Percentiles rank a stretch among this genome's conserved stretches.
Evolutionary conservation across 2,113 vertebrate genomes (phyloP).

Genomic region (Trogon surrucura): DNA sequence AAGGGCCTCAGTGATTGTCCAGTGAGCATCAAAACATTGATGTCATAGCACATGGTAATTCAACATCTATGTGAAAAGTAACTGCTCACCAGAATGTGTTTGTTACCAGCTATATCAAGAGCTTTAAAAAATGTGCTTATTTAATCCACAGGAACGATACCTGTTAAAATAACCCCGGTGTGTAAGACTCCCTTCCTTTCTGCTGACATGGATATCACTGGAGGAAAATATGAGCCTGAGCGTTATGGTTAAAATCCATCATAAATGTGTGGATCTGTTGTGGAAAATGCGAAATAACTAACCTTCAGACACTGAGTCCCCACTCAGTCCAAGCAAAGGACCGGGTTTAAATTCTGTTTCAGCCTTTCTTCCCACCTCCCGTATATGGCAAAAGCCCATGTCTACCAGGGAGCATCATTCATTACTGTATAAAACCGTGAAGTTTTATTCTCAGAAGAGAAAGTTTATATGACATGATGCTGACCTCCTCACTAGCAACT

Average conservation of each 20-base stretch:
- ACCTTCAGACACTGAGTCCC: not conserved
- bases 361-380: not conserved
- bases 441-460: not conserved
- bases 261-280: not conserved
- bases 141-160: not conserved
- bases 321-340: not conserved
- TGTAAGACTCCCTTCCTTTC: constrained; percentile 9
- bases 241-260: not conserved
- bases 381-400: not conserved
- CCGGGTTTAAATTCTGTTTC: not conserved
- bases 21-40: not conserved
- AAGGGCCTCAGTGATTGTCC: not conserved
- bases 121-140: not conserved
- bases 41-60: not conserved
- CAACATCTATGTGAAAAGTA: not conserved
- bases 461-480: not conserved
- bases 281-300: not conserved
- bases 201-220: not conserved
- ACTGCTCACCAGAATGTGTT: not conserved
- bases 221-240: not conserved
- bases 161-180: not conserved
- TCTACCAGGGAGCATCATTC: not conserved
- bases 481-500: not conserved
- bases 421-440: not conserved
- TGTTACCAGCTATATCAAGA: not conserved